Conservation (phyloP, 1,140 invertebrate species). For the Macrostomum lignano region DNA sequence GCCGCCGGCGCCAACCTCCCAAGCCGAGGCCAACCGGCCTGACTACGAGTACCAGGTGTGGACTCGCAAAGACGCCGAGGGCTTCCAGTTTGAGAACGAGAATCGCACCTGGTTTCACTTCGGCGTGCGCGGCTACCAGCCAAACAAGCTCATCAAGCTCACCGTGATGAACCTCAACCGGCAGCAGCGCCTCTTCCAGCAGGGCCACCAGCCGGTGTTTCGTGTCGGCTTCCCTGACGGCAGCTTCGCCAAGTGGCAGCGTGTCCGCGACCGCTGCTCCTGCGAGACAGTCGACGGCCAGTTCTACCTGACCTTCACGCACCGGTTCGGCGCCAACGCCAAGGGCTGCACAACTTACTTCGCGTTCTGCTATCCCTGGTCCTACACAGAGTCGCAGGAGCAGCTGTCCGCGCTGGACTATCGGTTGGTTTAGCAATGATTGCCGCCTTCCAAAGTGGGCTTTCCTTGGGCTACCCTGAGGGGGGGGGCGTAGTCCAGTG, state of each 20-base stretch:
- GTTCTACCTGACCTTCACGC: constrained; percentile 50
- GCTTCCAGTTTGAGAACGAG: constrained; percentile 57
- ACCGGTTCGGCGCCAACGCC: constrained; percentile 42
- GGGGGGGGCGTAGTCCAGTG: constrained; percentile 22
- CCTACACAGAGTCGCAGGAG: constrained; percentile 48
- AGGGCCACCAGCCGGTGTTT: constrained; percentile 58
- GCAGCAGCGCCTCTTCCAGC: constrained; percentile 60
- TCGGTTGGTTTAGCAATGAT: no score
- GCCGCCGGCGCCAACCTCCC: no score
- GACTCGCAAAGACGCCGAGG: constrained; percentile 59
- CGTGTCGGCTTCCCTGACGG: constrained; percentile 30
- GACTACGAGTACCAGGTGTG: constrained; percentile 55
- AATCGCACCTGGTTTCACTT: constrained; percentile 80
- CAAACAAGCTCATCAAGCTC: constrained; percentile 37
- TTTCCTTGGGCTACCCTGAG: no score
- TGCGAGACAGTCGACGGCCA: constrained; percentile 28
- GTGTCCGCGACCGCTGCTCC: constrained; percentile 1
- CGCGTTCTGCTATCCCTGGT: constrained; percentile 67
- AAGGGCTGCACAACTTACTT: constrained; percentile 46
- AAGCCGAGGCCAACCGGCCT: neutral
- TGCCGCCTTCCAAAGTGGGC: no score
- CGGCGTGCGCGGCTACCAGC: constrained; percentile 37
- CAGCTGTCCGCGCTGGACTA: constrained; percentile 37
- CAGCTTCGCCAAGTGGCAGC: constrained; percentile 34
- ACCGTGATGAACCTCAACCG: constrained; percentile 60